Conservation (phyloP, 2,888 invertebrate genomes). For the Apamea monoglypha region DNA sequence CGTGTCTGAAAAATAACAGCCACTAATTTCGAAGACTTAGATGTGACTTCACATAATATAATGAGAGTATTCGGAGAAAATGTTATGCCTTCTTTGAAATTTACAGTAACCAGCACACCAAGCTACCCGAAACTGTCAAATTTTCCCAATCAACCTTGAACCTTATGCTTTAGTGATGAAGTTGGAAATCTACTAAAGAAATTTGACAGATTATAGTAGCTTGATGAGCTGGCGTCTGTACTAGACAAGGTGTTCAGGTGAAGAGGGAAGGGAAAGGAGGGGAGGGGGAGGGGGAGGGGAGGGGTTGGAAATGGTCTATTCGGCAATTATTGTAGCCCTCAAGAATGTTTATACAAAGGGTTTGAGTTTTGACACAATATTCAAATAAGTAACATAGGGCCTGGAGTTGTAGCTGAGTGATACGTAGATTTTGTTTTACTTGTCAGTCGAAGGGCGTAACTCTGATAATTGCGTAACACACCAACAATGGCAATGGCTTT, state of each 20-base stretch:
- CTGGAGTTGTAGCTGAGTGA: not conserved
- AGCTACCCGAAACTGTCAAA: no score
- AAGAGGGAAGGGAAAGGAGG: no score
- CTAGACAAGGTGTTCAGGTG: constrained; percentile 23
- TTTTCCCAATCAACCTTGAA: no score
- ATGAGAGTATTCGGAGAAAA: not conserved
- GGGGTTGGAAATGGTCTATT: not conserved
- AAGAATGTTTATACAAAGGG: not conserved
- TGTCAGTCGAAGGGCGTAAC: no score
- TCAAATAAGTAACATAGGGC: not conserved
- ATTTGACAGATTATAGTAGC: no score
- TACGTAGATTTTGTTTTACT: not conserved
- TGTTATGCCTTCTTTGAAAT: constrained; percentile 13
- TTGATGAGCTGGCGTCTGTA: no score
- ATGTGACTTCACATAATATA: not conserved
- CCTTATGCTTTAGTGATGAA: no score
- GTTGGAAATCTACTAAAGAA: no score
- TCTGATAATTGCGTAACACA: not conserved
- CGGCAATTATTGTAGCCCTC: not conserved
- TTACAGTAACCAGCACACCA: no score
- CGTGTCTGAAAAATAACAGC: not conserved
- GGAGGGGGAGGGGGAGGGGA: no score
- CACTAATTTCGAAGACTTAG: not conserved
- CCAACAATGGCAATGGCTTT: not conserved
- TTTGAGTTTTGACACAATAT: not conserved